Evolutionary conservation across 2,113 vertebrate genomes (phyloP).

Genomic region (Nothobranchius kuhntae): DNA sequence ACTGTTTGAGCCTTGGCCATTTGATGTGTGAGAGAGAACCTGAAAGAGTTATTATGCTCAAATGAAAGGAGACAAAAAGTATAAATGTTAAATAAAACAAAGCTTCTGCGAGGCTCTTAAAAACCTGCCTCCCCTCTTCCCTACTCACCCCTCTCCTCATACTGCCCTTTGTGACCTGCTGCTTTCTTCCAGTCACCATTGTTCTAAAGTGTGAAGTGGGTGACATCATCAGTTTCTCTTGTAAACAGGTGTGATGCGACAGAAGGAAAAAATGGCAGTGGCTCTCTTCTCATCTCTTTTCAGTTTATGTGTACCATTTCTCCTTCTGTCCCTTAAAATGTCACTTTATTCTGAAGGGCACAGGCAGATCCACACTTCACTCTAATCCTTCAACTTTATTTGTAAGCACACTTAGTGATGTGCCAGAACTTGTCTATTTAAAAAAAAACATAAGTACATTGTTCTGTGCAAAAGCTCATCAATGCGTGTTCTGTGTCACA

Average conservation of each 20-base stretch:
- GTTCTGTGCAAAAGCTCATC: too few species aligned
- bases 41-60: constrained; percentile 82
- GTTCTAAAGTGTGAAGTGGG: constrained; percentile 75
- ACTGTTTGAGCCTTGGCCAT: too few species aligned
- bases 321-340: constrained; percentile 41
- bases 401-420: too few species aligned
- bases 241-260: constrained; percentile 79
- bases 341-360: neutral
- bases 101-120: constrained; percentile 65
- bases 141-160: too few species aligned
- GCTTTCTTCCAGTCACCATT: constrained; percentile 71
- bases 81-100: constrained; percentile 84
- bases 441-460: too few species aligned
- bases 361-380: too few species aligned
- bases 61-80: constrained; percentile 79
- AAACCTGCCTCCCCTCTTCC: constrained; percentile 12
- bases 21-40: constrained; percentile 75
- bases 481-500: too few species aligned
- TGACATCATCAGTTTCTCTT: constrained; percentile 80
- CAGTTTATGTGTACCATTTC: constrained; percentile 60
- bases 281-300: neutral
- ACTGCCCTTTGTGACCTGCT: constrained; percentile 55
- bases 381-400: too few species aligned
- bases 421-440: too few species aligned
- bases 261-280: neutral